Percentiles rank a stretch among this genome's conserved stretches.
Evolutionary conservation across 2,113 vertebrate species (phyloP).

Genomic region (Ibidorhyncha struthersii): DNA sequence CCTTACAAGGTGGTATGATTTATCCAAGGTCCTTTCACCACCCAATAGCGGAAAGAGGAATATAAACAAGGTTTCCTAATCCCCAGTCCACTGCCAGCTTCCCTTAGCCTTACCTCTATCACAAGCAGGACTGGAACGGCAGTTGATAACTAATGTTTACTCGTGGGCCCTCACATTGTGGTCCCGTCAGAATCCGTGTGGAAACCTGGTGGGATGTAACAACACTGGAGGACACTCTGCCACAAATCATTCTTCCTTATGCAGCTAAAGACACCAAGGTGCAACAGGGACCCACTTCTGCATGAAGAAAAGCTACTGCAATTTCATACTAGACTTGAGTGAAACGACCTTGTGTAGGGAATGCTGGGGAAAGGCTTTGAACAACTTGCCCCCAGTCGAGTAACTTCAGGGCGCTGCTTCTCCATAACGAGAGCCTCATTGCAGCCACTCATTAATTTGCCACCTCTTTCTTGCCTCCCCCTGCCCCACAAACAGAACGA

Average conservation of each 20-base stretch:
- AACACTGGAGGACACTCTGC: neutral
- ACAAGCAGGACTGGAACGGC: neutral
- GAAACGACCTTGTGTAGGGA: neutral
- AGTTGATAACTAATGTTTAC: neutral
- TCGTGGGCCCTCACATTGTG: neutral
- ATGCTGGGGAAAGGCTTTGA: neutral
- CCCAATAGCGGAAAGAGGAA: neutral
- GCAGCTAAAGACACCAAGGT: neutral
- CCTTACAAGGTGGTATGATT: neutral
- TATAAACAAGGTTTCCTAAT: neutral
- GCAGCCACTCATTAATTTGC: neutral
- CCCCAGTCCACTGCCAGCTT: neutral
- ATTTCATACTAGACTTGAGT: neutral
- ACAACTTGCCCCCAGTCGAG: fast-evolving
- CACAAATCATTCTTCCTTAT: neutral
- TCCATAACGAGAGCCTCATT: fast-evolving
- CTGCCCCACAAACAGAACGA: neutral
- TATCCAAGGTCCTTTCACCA: neutral
- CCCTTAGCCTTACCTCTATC: neutral
- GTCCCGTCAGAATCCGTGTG: neutral
- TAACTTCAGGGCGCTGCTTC: neutral
- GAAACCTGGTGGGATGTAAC: neutral
- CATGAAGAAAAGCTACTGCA: neutral
- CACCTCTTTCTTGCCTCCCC: neutral
- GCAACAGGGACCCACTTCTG: neutral